Percentiles rank a stretch among this genome's conserved stretches.
phyloP scores from a whole-genome alignment of 2,113 vertebrate genomes.

The Thermophis baileyi region DNA sequence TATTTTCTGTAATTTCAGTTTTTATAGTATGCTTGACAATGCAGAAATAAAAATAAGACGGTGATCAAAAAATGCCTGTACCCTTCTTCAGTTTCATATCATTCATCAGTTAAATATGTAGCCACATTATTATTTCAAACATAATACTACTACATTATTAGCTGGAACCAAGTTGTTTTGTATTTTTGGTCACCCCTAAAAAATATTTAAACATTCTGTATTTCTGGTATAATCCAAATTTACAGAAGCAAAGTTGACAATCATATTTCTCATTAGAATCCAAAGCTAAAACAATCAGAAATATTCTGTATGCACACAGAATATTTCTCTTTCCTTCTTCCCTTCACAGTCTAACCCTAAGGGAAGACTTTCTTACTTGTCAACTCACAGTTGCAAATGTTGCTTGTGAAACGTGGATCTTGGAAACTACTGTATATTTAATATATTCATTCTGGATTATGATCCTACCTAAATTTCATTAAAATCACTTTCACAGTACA shows the following conservation, averaged over 20 bases:
- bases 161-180: not conserved
- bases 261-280: not conserved
- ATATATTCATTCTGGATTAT: not conserved
- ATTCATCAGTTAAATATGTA: not conserved
- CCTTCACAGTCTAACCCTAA: not conserved
- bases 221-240: not conserved
- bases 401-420: not conserved
- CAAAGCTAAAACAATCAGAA: not conserved
- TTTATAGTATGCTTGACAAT: not conserved
- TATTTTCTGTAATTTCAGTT: not conserved
- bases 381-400: not conserved
- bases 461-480: not conserved
- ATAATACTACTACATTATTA: not conserved
- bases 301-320: not conserved
- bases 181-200: not conserved
- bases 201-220: not conserved
- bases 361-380: not conserved
- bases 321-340: not conserved
- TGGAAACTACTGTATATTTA: not conserved
- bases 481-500: not conserved
- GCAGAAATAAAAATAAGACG: not conserved
- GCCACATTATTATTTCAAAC: not conserved
- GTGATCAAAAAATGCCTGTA: not conserved
- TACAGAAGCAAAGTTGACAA: not conserved
- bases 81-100: not conserved